These are phyloP conservation scores for Xenus cinereus DNA, from an alignment of 2,113 vertebrate species.

Conservation along the genomic window DNA sequence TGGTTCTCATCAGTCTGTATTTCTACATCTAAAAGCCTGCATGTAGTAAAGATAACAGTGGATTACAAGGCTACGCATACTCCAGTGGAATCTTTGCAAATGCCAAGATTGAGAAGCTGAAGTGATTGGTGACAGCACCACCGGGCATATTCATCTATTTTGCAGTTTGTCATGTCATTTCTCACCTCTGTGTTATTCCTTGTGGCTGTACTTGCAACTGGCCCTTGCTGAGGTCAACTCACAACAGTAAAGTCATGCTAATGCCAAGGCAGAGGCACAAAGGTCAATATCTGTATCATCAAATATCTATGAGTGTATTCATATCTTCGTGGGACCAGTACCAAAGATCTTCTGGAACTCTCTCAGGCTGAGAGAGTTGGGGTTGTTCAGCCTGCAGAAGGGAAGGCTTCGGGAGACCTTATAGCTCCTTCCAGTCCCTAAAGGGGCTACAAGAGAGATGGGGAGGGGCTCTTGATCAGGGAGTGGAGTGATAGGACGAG, in stretches of 20 bases:
- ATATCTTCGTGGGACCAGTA: not conserved
- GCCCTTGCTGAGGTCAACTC: not conserved
- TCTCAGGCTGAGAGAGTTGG: too few species aligned
- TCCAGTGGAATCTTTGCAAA: not conserved
- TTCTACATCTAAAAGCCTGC: not conserved
- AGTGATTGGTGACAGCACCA: not conserved
- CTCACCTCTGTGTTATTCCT: not conserved
- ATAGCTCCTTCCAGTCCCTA: too few species aligned
- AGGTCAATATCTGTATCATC: not conserved
- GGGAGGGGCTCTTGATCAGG: too few species aligned
- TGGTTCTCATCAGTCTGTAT: not conserved
- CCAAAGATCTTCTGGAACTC: not conserved
- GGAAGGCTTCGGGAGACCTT: too few species aligned
- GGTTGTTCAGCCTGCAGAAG: too few species aligned
- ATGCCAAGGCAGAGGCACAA: not conserved
- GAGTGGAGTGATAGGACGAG: too few species aligned
- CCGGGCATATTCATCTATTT: not conserved
- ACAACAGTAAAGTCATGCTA: not conserved
- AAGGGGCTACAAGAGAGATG: too few species aligned
- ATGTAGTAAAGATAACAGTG: not conserved
- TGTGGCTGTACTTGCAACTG: not conserved
- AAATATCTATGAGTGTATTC: not conserved
- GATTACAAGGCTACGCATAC: not conserved
- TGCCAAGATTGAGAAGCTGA: not conserved
- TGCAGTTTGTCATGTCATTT: not conserved